Evolutionary conservation across 2,113 vertebrate genomes (phyloP), one percentile per base, ranked within the genome.

Genomic region (Dicerorhinus sumatrensis): DNA sequence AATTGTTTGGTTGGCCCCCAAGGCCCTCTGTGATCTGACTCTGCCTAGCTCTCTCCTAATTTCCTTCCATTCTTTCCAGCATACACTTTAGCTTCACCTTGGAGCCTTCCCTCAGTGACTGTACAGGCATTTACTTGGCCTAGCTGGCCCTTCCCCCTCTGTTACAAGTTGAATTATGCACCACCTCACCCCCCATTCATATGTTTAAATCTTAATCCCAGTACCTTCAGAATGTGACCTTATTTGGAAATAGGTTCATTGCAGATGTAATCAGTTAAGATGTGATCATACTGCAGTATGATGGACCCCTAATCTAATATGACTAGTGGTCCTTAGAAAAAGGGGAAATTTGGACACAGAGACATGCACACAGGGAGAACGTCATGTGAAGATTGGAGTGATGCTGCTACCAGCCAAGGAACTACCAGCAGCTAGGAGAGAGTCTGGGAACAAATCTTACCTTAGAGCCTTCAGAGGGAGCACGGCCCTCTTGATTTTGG

Each of bases 341-440:
- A 48, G 56, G 39, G 65, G 73, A 79, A 46, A 42, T 83, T 69
- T n/a, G 62, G 33, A 56, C 18, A 67, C 8, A 46, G 9, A 13
- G 13, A 9, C 23, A 10, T 1, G 14, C 46, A 48, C 3, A 3
- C 0, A 0, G 18, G 54, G 25, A 72, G 77, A 54, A 14, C 0
- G 0, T 27, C 77, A 1, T 8, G 2, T 46, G 83, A 75, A n/a
- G 46, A 72, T 0, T 65, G 56, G 69, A 46, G 7, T 46, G 36
- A 33, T 1, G n/a, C 51, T 48, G 17, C 42, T 17, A 16, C 21
- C 13, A 63, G 63, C 4, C 21, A 14, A n/a, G 69, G 25, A 33
- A 4, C 9, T 20, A 33, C 33, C 77, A 60, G 77, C 14, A 31
- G 4, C 62, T 23, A 62, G 80, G 31, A 65, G 17, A 51, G 11